Percentiles rank a stretch among this genome's conserved stretches.
These are phyloP conservation scores for Bovichtus diacanthus DNA, from an alignment of 2,797 vertebrate genomes.

Conservation along the genomic window DNA sequence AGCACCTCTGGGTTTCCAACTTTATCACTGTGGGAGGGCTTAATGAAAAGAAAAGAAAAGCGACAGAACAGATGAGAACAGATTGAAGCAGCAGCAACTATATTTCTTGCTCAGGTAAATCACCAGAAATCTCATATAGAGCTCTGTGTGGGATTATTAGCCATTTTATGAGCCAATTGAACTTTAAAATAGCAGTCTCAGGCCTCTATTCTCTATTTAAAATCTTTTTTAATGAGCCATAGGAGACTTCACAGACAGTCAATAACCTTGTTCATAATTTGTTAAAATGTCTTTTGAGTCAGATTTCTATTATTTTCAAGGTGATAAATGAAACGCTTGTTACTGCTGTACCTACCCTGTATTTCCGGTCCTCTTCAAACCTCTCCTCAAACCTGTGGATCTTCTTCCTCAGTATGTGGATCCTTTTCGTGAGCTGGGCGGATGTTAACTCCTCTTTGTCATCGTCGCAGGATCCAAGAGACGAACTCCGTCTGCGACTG, in stretches of 20 bases:
- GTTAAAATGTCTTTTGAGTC: neutral
- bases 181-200: neutral
- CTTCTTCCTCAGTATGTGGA: conserved; percentile 96
- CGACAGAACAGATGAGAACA: neutral
- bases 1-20: conserved; percentile 95
- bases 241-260: neutral
- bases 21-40: conserved; percentile 98
- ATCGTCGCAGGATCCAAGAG: conserved; percentile 94
- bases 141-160: neutral
- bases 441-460: conserved; percentile 92
- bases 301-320: neutral
- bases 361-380: conserved; percentile 97
- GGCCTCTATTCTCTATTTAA: neutral
- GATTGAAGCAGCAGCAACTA: neutral
- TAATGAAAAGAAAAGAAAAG: neutral
- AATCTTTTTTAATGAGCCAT: conserved; percentile 1
- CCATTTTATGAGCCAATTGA: neutral
- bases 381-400: conserved; percentile 95
- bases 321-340: neutral
- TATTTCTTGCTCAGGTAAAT: neutral
- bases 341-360: conserved; percentile 86
- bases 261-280: neutral
- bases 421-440: conserved; percentile 93
- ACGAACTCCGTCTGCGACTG: conserved; percentile 93
- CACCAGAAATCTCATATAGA: neutral